phyloP scores from a whole-genome alignment of 2,888 invertebrate species.

The Cistogaster globosa region DNA sequence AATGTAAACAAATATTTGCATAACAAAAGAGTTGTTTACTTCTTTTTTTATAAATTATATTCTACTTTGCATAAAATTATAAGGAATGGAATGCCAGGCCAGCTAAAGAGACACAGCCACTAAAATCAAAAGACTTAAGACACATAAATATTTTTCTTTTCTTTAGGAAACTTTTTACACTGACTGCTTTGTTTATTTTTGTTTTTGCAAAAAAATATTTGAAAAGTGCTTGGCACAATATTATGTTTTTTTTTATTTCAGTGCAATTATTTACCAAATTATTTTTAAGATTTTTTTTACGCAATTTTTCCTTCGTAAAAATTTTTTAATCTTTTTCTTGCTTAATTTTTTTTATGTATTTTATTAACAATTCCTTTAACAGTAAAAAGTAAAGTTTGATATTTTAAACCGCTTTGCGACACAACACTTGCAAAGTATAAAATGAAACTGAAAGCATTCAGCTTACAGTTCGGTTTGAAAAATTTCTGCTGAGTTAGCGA shows the following conservation, averaged over 20 bases:
- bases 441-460: slow-evolving; percentile 83
- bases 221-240: slow-evolving; percentile 1
- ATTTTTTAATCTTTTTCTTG: slow-evolving; percentile 16
- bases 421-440: slow-evolving; percentile 79
- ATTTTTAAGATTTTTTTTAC: neutral
- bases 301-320: neutral
- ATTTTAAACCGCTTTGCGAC: slow-evolving; percentile 63
- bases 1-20: slow-evolving; percentile 71
- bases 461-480: slow-evolving; percentile 61
- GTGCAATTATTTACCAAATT: neutral
- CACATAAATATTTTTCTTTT: slow-evolving; percentile 46
- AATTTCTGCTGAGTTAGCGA: slow-evolving; percentile 70
- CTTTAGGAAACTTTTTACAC: slow-evolving; percentile 1
- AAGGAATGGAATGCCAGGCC: slow-evolving; percentile 52
- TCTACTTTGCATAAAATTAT: slow-evolving; percentile 56
- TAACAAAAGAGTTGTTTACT: slow-evolving; percentile 37
- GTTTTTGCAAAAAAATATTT: neutral
- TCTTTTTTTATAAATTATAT: slow-evolving; percentile 35
- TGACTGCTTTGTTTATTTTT: slow-evolving; percentile 12
- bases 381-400: slow-evolving; percentile 14
- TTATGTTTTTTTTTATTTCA: neutral
- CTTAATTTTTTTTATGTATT: slow-evolving; percentile 1
- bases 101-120: neutral
- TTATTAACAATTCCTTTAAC: neutral
- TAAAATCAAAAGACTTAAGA: slow-evolving; percentile 55